Evolutionary conservation across 2,113 vertebrate species (phyloP).

Genomic region (Seriola rivoliana): DNA sequence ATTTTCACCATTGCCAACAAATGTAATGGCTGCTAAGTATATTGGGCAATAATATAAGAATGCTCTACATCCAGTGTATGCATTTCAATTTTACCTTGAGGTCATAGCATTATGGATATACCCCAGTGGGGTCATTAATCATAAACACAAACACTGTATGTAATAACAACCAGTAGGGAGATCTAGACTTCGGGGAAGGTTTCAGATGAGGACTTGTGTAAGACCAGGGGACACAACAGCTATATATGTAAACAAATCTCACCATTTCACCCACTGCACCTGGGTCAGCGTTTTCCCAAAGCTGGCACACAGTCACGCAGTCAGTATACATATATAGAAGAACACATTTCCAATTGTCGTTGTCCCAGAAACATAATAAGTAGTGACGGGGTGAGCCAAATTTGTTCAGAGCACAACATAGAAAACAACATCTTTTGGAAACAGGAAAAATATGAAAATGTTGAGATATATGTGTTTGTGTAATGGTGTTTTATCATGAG

Average conservation of each 20-base stretch:
- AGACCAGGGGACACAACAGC: slow-evolving; percentile 38
- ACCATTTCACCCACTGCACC: slow-evolving; percentile 50
- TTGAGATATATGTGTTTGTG: slow-evolving; percentile 41
- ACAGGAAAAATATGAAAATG: slow-evolving; percentile 36
- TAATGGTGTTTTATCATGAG: slow-evolving; percentile 50
- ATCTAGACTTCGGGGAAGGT: slow-evolving; percentile 57
- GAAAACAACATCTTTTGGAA: slow-evolving; percentile 55
- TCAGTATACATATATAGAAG: slow-evolving; percentile 25
- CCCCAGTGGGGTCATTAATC: slow-evolving; percentile 78
- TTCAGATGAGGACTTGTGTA: slow-evolving; percentile 51
- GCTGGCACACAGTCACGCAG: slow-evolving; percentile 27
- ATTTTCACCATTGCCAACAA: slow-evolving; percentile 80
- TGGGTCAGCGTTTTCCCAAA: slow-evolving; percentile 43
- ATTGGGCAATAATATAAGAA: slow-evolving; percentile 82
- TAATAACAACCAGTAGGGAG: slow-evolving; percentile 65
- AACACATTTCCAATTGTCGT: slow-evolving; percentile 47
- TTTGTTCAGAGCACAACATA: slow-evolving; percentile 39
- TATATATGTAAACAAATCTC: slow-evolving; percentile 59
- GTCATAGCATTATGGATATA: slow-evolving; percentile 75
- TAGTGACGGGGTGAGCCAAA: slow-evolving; percentile 56
- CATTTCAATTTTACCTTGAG: slow-evolving; percentile 83
- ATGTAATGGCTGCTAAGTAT: slow-evolving; percentile 83
- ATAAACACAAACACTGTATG: slow-evolving; percentile 70
- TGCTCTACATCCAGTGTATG: slow-evolving; percentile 79
- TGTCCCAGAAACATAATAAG: slow-evolving; percentile 67